Percentiles rank a stretch among this genome's conserved stretches.
phyloP scores from a whole-genome alignment of 2,113 vertebrate genomes.

The Nibea albiflora region DNA sequence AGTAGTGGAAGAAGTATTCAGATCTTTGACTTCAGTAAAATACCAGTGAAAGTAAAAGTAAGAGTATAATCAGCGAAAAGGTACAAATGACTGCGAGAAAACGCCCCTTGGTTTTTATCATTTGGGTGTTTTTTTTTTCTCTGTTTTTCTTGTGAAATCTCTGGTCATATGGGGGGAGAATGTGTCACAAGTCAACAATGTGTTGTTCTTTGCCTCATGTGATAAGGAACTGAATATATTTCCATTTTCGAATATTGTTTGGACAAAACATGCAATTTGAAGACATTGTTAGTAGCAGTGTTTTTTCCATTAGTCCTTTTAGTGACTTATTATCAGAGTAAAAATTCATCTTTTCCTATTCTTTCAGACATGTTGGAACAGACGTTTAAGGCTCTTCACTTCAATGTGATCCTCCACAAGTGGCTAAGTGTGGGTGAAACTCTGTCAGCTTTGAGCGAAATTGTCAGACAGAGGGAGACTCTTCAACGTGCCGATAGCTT shows the following conservation, averaged over 20 bases:
- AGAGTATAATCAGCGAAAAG: background rate
- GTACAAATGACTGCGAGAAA: background rate
- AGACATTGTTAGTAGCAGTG: no score
- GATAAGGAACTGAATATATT: no score
- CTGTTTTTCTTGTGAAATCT: background rate
- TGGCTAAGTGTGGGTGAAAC: conserved; percentile 63
- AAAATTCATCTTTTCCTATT: conserved; percentile 29
- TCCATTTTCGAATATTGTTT: no score
- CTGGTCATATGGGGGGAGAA: background rate
- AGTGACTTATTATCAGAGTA: background rate
- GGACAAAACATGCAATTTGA: no score
- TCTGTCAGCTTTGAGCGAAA: conserved; percentile 58
- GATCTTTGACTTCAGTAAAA: background rate
- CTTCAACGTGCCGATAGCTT: conserved; percentile 82
- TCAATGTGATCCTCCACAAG: conserved; percentile 73
- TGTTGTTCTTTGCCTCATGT: background rate
- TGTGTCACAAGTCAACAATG: background rate
- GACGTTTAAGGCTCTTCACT: conserved; percentile 86
- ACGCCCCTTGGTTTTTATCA: background rate
- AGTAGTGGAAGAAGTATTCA: background rate
- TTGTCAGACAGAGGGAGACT: conserved; percentile 72
- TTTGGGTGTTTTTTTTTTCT: background rate
- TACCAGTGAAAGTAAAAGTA: background rate
- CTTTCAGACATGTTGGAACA: conserved; percentile 82
- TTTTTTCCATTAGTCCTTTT: background rate